A percentile compares a stretch with the other conserved stretches of the same genome.
Evolutionary conservation across 2,113 vertebrate species (phyloP).

Genomic region (Cettia cetti): DNA sequence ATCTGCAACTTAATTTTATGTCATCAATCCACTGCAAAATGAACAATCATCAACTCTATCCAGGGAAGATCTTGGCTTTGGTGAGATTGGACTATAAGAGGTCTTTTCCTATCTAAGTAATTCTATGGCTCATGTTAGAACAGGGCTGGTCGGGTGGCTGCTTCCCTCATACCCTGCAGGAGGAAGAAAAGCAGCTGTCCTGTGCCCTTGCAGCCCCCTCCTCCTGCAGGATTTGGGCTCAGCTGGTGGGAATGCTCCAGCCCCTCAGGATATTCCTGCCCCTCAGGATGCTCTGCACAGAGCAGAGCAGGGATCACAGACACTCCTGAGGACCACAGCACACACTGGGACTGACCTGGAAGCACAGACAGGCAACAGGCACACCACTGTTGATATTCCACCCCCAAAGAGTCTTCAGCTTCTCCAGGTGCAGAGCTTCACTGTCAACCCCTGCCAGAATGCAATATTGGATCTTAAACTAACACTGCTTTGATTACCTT

Average conservation of each 20-base stretch:
- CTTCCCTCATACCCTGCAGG: not conserved
- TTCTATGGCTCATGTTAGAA: not conserved
- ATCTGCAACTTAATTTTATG: not conserved
- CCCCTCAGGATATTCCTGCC: not conserved
- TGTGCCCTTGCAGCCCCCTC: not conserved
- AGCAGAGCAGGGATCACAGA: not conserved
- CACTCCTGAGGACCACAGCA: not conserved
- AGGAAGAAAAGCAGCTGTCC: not conserved
- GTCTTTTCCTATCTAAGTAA: not conserved
- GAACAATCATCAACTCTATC: not conserved
- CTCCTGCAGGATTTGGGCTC: not conserved
- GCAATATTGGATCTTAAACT: conserved; percentile 45
- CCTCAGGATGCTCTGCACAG: rapidly evolving
- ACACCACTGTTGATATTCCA: not conserved
- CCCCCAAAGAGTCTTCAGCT: not conserved
- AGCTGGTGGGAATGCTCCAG: not conserved
- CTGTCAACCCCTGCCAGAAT: conserved; percentile 29
- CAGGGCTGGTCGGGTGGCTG: not conserved
- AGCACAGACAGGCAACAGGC: not conserved
- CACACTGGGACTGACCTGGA: not conserved
- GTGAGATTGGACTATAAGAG: not conserved
- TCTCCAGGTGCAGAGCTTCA: not conserved
- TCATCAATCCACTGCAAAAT: not conserved
- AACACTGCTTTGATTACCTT: conserved; percentile 52
- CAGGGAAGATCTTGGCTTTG: not conserved